phyloP scores from a whole-genome alignment of 2,888 invertebrate species.

The Drosophila stalkeri region DNA sequence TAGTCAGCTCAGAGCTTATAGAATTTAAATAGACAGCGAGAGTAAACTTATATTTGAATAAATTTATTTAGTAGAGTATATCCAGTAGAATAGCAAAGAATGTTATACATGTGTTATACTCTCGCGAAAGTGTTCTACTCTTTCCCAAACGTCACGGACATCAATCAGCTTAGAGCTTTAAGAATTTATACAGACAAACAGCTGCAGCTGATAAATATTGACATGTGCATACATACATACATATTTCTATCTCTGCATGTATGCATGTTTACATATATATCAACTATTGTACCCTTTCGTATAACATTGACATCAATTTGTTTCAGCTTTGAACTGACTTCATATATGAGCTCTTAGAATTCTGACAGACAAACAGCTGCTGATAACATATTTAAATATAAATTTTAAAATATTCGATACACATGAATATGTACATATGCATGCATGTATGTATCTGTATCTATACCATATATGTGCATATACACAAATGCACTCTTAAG shows the following conservation, averaged over 20 bases:
- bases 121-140: conserved; percentile 22
- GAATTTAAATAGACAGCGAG: background rate
- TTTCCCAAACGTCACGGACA: background rate
- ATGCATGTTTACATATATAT: conserved; percentile 1
- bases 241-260: background rate
- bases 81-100: conserved; percentile 5
- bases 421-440: background rate
- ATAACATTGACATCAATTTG: conserved; percentile 1
- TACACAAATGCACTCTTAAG: background rate
- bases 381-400: conserved; percentile 6
- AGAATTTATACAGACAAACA: background rate
- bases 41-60: too few relatives aligned
- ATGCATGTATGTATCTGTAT: background rate
- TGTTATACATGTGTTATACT: background rate
- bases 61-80: background rate
- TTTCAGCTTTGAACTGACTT: background rate
- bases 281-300: background rate
- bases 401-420: background rate
- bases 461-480: background rate
- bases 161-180: background rate
- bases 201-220: background rate
- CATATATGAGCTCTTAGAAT: background rate
- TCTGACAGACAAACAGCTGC: background rate
- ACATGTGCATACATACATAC: background rate
- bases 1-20: background rate